Base-by-base conservation (phyloP, 2,888 invertebrate species). In the Athrips mouffetella region DNA sequence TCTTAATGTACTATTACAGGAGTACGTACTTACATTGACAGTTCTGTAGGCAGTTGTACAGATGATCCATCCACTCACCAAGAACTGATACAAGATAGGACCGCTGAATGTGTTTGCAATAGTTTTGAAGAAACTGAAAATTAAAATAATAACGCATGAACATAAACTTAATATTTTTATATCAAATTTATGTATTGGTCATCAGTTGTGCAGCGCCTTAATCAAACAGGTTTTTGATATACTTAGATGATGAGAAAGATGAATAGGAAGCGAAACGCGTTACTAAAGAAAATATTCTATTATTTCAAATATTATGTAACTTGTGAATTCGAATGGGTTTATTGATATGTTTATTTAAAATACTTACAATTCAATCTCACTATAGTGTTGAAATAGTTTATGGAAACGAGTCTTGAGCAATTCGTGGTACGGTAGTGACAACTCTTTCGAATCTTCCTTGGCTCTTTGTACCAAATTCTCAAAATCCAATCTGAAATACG, bases 61-160 rank as follows among this genome's bases (percentile, higher is more conserved):
- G 27, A 69, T 59, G 47, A 68, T 66, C 70, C 70, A 73, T 5
- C 57, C 62, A 31, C 61, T 63, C 3, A 71, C 54, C 33, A 70
- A 27, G 50, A 73, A 68, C 25, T 65, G 60, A 30, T 63, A 70
- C 3, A 73, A 46, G 1, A 65, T 33, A 0, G 58, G 56, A 1
- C 53, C 57, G 3, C 62, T 57, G 47, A 73, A 73, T 48, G 70
- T 53, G 7, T 50, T 50, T 25, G 60, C 55, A 4, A 58, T 50
- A 39, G 57, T 51, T 0, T 51, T 37, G 4, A 53, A 44, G 48
- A 60, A 56, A 11, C 59, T 60, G 40, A 50, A 60, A 45, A 20
- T 3, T n/a, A n/a, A n/a, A n/a, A n/a, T n/a, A n/a, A n/a, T n/a
- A n/a, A n/a, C n/a, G n/a, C n/a, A n/a, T n/a, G n/a, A n/a, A n/a